Evolutionary conservation across 1,140 invertebrate genomes (phyloP), one percentile per base, ranked within the genome.

Genomic region (Philopotamus ludificatus): DNA sequence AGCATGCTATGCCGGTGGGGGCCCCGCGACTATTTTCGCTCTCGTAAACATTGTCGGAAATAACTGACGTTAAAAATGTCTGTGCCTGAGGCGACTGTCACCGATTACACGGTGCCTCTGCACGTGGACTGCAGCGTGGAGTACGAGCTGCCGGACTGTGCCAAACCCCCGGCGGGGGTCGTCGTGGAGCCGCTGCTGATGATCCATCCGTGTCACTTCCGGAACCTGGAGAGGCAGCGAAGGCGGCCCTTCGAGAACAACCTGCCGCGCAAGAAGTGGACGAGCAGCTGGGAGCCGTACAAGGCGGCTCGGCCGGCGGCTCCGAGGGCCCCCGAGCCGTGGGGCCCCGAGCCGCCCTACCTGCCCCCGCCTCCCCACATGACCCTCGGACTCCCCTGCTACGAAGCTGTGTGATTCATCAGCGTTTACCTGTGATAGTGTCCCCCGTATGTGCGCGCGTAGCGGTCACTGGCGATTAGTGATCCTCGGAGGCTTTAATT

Each of bases 111-210:
- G 61, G 82, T 85, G 70, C 87, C 88, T 26, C 76, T 90, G 67
- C 86, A 88, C 75, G 88, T 90, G 28, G 88, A 89, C 73, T 89
- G 87, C 75, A 89, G 87, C 75, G 87, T 90, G 23, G 88, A 90
- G 73, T 90, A 89, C 78, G 88, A 90, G 74, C 75, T 90, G 65
- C 87, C 87, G 21, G 87, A 87, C 67, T 84, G 87, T 70, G 86
- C 87, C 1, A 88, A 88, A 71, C 87, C 87, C 25, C 87, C 88
- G 22, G 83, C 84, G 47, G 87, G 87, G 1, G 85, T 84, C 34
- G 78, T 83, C 21, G 81, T 83, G 63, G 87, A 88, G 70, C 87
- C 87, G 3, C 77, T 89, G 53, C 80, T 89, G 20, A 89, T 89
- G 86, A 89, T 89, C 71, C 87, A 89, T 76, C 87, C 87, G 10